Percentiles rank a stretch among this genome's conserved stretches.
phyloP scores from a whole-genome alignment of 2,888 invertebrate species.

The Hirtodrosophila confusa region DNA sequence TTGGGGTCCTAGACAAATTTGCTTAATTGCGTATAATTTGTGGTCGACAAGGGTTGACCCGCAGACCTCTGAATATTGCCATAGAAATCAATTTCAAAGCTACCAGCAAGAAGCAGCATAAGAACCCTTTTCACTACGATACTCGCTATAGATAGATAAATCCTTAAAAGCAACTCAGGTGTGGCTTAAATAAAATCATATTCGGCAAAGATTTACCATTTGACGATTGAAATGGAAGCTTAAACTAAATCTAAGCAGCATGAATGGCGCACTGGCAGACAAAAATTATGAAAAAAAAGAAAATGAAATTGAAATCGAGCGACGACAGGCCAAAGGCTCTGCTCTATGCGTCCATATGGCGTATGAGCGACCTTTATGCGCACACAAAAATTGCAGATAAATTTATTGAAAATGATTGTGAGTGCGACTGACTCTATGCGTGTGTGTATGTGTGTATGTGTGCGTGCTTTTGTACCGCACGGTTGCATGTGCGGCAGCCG shows the following conservation, averaged over 20 bases:
- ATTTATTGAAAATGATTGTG: slow-evolving; percentile 78
- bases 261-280: slow-evolving; percentile 33
- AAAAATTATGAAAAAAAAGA: slow-evolving; percentile 35
- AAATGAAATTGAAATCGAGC: slow-evolving; percentile 52
- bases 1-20: slow-evolving; percentile 71
- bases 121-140: slow-evolving; percentile 4
- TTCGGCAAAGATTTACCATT: slow-evolving; percentile 45
- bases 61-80: slow-evolving; percentile 31
- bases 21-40: slow-evolving; percentile 80
- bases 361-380: slow-evolving; percentile 51
- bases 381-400: slow-evolving; percentile 65
- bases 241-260: slow-evolving; percentile 40
- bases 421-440: slow-evolving; percentile 26
- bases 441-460: background rate
- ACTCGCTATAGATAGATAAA: slow-evolving; percentile 27
- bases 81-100: slow-evolving; percentile 58
- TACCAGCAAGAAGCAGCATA: too few species aligned
- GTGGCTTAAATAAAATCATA: slow-evolving; percentile 64
- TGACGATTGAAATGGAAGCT: slow-evolving; percentile 46
- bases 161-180: slow-evolving; percentile 53
- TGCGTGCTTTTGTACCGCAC: slow-evolving; percentile 24
- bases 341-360: slow-evolving; percentile 40
- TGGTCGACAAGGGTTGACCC: slow-evolving; percentile 48
- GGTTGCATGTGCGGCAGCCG: slow-evolving; percentile 27
- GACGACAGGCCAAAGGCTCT: slow-evolving; percentile 31